Evolutionary conservation across 2,797 vertebrate genomes (phyloP).

Genomic region (Zalophus californianus): DNA sequence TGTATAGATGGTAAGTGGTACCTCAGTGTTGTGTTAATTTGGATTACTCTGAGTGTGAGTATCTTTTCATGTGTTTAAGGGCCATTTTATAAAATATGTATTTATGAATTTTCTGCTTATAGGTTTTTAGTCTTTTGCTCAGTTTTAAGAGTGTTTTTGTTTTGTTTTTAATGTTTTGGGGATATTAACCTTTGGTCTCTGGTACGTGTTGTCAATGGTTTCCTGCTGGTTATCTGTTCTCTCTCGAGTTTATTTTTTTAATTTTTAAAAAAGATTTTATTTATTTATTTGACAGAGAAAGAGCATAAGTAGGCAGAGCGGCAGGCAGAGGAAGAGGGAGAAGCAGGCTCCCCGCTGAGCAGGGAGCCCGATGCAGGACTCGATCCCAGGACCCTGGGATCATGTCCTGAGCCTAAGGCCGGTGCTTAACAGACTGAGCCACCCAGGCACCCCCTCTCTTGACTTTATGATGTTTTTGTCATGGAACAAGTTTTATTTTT

Average conservation of each 20-base stretch:
- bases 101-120: neutral
- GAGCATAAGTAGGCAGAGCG: no score
- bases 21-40: neutral
- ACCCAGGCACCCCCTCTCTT: neutral
- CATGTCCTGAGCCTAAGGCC: no score
- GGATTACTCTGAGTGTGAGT: neutral
- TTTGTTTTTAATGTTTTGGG: no score
- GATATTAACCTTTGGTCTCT: neutral
- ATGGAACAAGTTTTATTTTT: constrained; percentile 4
- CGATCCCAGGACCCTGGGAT: no score
- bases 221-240: neutral
- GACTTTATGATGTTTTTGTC: neutral
- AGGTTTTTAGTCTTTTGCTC: neutral
- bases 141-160: neutral
- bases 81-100: neutral
- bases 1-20: neutral
- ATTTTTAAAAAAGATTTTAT: no score
- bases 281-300: no score
- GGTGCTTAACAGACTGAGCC: no score
- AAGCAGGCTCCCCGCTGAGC: no score
- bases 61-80: neutral
- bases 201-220: neutral
- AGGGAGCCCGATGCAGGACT: no score
- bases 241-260: neutral
- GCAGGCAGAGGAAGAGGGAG: no score